These are phyloP conservation scores for honey bee (Apis mellifera) DNA, from an alignment of 1,140 invertebrate genomes.

Conservation along the genomic window Amel_HAv3.1 CM009931.2:15428001-15428500, in stretches of 20 bases:
- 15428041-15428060: conserved; percentile 78
- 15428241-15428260: conserved; percentile 74
- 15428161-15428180: conserved; percentile 49
- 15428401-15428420: neutral
- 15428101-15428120: conserved; percentile 76
- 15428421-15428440: neutral
- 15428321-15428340: too few relatives aligned
- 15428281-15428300: neutral
- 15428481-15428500: neutral
- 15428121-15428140: conserved; percentile 72
- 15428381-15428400: too few relatives aligned
- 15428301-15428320: neutral
- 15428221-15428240: conserved; percentile 70
- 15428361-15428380: too few relatives aligned
- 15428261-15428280: conserved; percentile 51
- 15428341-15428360: too few relatives aligned
- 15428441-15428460: neutral
- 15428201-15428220: neutral
- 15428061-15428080: conserved; percentile 82
- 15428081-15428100: conserved; percentile 80
- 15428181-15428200: neutral
- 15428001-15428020: conserved; percentile 19
- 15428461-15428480: neutral
- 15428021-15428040: conserved; percentile 36
- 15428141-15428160: conserved; percentile 42